A percentile compares a stretch with the other conserved stretches of the same genome.
These are phyloP conservation scores for Spinus pinus DNA, from an alignment of 2,797 vertebrate species.

Conservation along the genomic window DNA sequence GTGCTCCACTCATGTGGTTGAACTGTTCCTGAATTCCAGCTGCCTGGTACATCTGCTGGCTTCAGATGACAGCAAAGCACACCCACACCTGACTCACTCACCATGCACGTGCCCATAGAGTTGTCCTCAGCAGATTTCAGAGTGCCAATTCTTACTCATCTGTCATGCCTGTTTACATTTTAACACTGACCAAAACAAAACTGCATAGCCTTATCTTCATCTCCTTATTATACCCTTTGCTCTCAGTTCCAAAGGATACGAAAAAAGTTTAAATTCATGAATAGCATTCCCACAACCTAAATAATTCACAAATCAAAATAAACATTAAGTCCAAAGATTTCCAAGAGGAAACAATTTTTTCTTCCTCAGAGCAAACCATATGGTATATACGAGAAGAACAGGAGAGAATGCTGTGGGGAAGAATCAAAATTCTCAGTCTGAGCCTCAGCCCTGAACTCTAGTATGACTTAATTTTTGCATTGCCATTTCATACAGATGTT, in stretches of 20 bases:
- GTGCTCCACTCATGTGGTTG: accelerated
- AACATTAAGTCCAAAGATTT: not conserved
- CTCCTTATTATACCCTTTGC: not conserved
- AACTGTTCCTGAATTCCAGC: not conserved
- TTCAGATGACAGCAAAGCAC: not conserved
- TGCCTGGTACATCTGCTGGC: not conserved
- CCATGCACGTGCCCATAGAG: accelerated
- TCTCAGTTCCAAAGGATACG: not conserved
- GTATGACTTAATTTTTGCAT: not conserved
- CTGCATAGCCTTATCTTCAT: not conserved
- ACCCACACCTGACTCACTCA: not conserved
- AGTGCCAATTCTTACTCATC: not conserved
- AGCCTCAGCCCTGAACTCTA: not conserved
- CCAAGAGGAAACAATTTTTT: not conserved
- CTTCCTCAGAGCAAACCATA: not conserved
- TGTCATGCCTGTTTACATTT: not conserved
- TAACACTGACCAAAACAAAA: not conserved
- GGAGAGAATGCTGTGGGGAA: not conserved
- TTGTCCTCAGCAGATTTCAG: not conserved
- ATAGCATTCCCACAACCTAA: not conserved
- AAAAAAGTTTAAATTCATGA: not conserved
- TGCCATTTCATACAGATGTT: not conserved
- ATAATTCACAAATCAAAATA: not conserved
- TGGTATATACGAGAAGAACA: not conserved
- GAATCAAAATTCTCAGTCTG: not conserved